Evolutionary conservation across 2,113 vertebrate species (phyloP).

Genomic region (Emydocephalus ijimae): DNA sequence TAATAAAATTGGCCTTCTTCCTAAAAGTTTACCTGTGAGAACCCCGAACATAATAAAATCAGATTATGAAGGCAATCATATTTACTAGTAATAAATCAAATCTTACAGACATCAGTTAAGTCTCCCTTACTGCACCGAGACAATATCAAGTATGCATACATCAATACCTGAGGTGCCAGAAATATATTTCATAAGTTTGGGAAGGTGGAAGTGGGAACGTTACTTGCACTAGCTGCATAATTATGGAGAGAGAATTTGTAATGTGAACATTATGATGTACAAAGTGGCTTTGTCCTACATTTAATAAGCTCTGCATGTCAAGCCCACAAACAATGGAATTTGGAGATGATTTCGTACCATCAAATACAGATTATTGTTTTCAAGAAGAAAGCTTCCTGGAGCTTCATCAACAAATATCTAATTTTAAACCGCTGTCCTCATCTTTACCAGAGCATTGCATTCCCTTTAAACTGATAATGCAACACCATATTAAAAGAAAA

Average conservation of each 20-base stretch:
- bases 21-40: conserved; percentile 92
- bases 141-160: conserved; percentile 74
- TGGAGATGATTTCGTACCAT: conserved; percentile 74
- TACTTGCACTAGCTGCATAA: conserved; percentile 68
- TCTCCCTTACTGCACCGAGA: conserved; percentile 75
- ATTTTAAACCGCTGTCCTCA: conserved; percentile 60
- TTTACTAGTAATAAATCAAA: conserved; percentile 97
- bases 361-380: conserved; percentile 75
- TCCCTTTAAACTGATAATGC: conserved; percentile 56
- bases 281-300: conserved; percentile 89
- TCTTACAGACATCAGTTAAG: conserved; percentile 88
- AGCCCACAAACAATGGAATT: conserved; percentile 75
- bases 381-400: conserved; percentile 59
- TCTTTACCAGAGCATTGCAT: conserved; percentile 39
- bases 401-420: conserved; percentile 62
- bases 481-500: conserved; percentile 54
- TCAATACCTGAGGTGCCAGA: conserved; percentile 76
- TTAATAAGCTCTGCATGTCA: conserved; percentile 89
- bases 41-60: conserved; percentile 96
- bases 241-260: conserved; percentile 75
- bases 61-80: conserved; percentile 96
- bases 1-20: conserved; percentile 90
- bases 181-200: conserved; percentile 80
- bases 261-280: conserved; percentile 82
- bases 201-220: conserved; percentile 66